These are phyloP conservation scores for Chlorocebus sabaeus DNA, from an alignment of 2,113 vertebrate species.

Conservation along the genomic window DNA sequence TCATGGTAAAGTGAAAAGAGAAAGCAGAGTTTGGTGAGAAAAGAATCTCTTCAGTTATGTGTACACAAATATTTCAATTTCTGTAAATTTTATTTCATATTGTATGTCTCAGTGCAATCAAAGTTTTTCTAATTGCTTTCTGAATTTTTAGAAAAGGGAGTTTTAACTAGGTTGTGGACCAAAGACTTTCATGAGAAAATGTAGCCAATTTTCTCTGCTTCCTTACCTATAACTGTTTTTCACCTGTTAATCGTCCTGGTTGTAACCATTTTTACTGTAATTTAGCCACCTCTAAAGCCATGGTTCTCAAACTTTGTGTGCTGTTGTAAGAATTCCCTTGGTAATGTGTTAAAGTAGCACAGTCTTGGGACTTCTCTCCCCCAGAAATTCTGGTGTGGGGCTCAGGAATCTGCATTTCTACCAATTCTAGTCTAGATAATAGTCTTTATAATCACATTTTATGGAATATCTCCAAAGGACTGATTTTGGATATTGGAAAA, in stretches of 20 bases:
- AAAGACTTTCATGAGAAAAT: background rate
- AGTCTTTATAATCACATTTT: background rate
- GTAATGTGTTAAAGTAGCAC: background rate
- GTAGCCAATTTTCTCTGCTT: background rate
- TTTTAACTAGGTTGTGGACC: background rate
- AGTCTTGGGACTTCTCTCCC: background rate
- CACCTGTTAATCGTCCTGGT: background rate
- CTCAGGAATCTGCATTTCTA: background rate
- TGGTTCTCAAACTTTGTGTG: background rate
- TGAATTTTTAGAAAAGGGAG: background rate
- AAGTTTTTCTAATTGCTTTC: background rate
- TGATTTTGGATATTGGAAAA: background rate
- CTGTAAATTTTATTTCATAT: background rate
- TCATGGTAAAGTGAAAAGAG: background rate
- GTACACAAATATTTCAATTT: background rate
- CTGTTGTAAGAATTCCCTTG: background rate
- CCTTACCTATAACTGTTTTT: background rate
- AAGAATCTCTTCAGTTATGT: background rate
- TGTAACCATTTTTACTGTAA: background rate
- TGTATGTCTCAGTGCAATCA: background rate
- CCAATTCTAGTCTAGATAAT: background rate
- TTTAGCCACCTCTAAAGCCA: background rate
- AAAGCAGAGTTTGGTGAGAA: background rate
- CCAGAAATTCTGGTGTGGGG: background rate
- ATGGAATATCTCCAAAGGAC: background rate